phyloP scores from a whole-genome alignment of 2,888 invertebrate species.

The Clivina fossor region DNA sequence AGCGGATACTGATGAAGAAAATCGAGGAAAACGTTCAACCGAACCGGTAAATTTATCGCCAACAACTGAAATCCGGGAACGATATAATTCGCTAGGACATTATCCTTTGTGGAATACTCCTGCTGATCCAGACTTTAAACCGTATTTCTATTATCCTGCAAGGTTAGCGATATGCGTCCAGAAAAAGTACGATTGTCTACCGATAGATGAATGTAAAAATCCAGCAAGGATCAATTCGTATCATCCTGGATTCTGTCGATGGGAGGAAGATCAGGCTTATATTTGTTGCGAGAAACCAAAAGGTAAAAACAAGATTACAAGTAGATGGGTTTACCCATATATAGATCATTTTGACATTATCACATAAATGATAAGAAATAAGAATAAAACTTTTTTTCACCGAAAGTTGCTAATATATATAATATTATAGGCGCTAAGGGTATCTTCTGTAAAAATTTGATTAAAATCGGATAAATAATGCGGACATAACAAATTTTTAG shows the following conservation, averaged over 20 bases:
- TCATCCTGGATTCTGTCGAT: constrained; percentile 14
- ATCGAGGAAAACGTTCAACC: constrained; percentile 15
- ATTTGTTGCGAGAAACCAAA: constrained; percentile 28
- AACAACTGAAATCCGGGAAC: constrained; percentile 13
- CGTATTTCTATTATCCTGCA: neutral
- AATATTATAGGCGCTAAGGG: no score
- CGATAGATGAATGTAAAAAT: constrained; percentile 16
- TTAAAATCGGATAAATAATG: no score
- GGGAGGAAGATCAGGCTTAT: constrained; percentile 11
- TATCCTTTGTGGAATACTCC: no score
- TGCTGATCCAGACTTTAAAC: constrained; percentile 17
- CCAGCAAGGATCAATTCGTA: constrained; percentile 2
- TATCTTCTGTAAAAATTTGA: no score
- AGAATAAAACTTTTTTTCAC: no score
- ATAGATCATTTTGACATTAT: no score
- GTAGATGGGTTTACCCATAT: no score
- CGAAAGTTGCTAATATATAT: no score
- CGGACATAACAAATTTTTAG: no score
- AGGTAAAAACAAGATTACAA: no score
- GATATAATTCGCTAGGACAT: constrained; percentile 10
- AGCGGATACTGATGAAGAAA: no score
- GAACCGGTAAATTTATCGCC: constrained; percentile 4
- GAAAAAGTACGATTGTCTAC: constrained; percentile 23
- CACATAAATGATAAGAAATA: no score
- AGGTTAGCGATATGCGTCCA: constrained; percentile 7